Percentiles rank a stretch among this genome's conserved stretches.
These are phyloP conservation scores for Taeniopygia guttata DNA, from an alignment of 2,797 vertebrate species.

Conservation along the genomic window DNA sequence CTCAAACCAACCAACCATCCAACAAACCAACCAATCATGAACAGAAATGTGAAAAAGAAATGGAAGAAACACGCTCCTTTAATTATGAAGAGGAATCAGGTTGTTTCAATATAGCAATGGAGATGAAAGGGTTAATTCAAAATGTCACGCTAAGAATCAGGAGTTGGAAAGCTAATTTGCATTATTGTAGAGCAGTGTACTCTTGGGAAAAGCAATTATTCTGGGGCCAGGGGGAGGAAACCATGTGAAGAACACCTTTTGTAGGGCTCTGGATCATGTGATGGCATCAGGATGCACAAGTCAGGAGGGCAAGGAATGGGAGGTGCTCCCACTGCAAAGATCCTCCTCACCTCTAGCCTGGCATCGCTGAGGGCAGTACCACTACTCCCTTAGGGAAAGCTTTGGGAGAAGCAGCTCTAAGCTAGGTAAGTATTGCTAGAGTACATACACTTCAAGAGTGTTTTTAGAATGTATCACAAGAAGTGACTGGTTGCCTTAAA, in stretches of 20 bases:
- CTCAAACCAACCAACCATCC: no score
- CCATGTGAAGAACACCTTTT: rapidly evolving
- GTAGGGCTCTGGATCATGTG: background rate
- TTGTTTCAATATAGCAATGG: rapidly evolving
- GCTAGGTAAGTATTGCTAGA: rapidly evolving
- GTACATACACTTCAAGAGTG: background rate
- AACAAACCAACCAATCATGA: rapidly evolving
- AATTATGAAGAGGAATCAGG: rapidly evolving
- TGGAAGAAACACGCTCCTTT: background rate
- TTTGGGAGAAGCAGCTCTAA: background rate
- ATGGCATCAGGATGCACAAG: background rate
- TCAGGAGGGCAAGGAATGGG: background rate
- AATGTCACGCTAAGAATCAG: background rate
- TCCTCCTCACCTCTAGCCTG: background rate
- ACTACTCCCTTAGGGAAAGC: rapidly evolving
- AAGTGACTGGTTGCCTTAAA: background rate
- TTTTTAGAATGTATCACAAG: rapidly evolving
- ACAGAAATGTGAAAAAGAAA: background rate
- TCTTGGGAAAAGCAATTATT: background rate
- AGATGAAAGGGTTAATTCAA: background rate
- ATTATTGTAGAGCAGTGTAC: background rate
- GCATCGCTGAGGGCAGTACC: rapidly evolving
- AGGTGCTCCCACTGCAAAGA: background rate
- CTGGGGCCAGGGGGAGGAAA: background rate
- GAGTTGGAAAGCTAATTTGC: background rate